Base-by-base conservation (phyloP, 1,140 invertebrate species). In the Oryzaephilus surinamensis region DNA sequence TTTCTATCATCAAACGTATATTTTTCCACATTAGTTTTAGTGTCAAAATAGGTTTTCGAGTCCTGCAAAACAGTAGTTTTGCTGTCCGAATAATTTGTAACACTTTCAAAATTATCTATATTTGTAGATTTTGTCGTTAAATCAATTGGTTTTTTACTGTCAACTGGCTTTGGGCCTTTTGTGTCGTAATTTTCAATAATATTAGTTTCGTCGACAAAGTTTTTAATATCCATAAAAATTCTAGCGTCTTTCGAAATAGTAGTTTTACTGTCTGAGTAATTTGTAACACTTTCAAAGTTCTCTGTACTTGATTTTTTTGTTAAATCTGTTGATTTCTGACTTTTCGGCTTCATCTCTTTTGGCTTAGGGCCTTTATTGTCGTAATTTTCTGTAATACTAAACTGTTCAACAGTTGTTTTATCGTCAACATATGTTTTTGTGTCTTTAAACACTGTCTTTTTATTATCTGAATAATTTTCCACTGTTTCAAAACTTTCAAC, bases 371-470 rank as follows among this genome's bases (percentile, higher is more conserved):
- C n/a, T n/a, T n/a, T n/a, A 24, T 35, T 45, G 16, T 51, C 45
- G 23, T 36, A 42, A 19, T n/a, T 35, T 24, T 52, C 52, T 12
- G 41, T 43, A 12, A 35, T 52, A 4, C 41, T 38, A 18, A 46
- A 50, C 13, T 54, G 41, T 20, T 52, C 50, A 8, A 37, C 31
- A 6, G 43, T 48, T 24, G 10, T 50, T 30, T 49, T 29, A 29
- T 47, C 41, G 31, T 55, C 52, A 10, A 46, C 45, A 29, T 52
- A 50, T 2, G 45, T 52, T 36, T 54, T 43, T 1, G 48, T 48
- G 30, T 57, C 55, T 47, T 54, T 51, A n/a, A 43, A 46, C n/a
- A 48, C 23, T 24, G 43, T 47, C 0, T 45, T 54, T 41, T 48
- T 50, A 8, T 39, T 40, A 41, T 55, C 47, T 14, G 38, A 41